These are phyloP conservation scores for Oncorhynchus keta DNA, from an alignment of 2,113 vertebrate species.

Conservation along the genomic window DNA sequence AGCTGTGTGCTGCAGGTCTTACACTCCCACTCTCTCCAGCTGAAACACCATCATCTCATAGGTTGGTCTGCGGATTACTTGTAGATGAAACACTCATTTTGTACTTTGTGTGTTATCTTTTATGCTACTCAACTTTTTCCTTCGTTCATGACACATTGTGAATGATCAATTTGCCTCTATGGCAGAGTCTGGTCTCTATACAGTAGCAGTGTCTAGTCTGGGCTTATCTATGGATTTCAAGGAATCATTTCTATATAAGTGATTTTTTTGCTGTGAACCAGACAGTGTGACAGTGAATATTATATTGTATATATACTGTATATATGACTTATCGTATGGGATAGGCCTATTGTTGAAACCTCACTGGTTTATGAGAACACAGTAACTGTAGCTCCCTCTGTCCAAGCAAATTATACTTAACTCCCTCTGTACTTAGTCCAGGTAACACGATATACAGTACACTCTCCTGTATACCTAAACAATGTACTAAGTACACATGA, in stretches of 20 bases:
- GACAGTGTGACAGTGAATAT: background rate
- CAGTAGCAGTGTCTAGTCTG: constrained; percentile 2
- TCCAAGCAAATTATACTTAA: constrained; percentile 29
- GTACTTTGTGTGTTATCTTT: background rate
- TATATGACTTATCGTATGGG: too few species aligned
- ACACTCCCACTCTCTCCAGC: too few species aligned
- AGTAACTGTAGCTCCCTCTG: constrained; percentile 30
- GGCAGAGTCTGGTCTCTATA: too few species aligned
- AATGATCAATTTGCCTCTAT: background rate
- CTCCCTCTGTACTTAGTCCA: constrained; percentile 16
- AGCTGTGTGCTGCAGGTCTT: constrained; percentile 30
- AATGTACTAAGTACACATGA: constrained; percentile 20
- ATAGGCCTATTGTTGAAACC: background rate
- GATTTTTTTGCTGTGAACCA: constrained; percentile 6
- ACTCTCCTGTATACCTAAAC: constrained; percentile 22
- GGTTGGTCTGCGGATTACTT: too few species aligned
- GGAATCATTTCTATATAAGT: constrained; percentile 47
- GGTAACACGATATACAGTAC: constrained; percentile 31
- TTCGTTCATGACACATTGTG: constrained; percentile 12
- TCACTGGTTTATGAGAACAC: background rate
- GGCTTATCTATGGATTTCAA: constrained; percentile 32
- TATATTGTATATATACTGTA: background rate
- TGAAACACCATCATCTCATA: too few species aligned
- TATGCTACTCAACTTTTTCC: background rate
- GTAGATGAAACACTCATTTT: background rate